Conservation (phyloP, 1,140 invertebrate species). For the Aphelinus certus region DNA sequence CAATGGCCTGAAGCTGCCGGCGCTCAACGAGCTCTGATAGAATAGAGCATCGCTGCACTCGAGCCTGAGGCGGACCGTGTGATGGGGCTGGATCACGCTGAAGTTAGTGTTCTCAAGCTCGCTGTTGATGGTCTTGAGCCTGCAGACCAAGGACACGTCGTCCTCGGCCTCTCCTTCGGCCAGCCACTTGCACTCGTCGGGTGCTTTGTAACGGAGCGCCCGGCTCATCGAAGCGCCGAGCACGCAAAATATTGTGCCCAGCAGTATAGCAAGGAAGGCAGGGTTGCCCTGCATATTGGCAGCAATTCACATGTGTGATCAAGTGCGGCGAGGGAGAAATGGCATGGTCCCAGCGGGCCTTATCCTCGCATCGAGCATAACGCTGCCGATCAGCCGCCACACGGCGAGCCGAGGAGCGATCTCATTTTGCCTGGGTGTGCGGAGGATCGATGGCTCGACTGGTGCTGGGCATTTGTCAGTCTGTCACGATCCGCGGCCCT, state of each 20-base stretch:
- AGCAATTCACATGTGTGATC: neutral
- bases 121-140: conserved; percentile 82
- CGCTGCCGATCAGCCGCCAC: conserved; percentile 11
- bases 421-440: conserved; percentile 8
- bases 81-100: conserved; percentile 86
- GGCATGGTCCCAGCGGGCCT: conserved; percentile 15
- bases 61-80: conserved; percentile 81
- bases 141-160: conserved; percentile 82
- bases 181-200: conserved; percentile 86
- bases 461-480: conserved; percentile 19
- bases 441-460: conserved; percentile 6
- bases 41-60: conserved; percentile 87
- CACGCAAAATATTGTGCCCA: conserved; percentile 75
- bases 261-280: conserved; percentile 68
- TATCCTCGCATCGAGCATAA: conserved; percentile 46
- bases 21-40: conserved; percentile 83
- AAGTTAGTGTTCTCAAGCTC: conserved; percentile 91
- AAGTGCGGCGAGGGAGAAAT: neutral
- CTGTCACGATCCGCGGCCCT: neutral
- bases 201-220: conserved; percentile 78
- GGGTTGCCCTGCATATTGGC: conserved; percentile 60
- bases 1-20: conserved; percentile 84
- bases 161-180: conserved; percentile 71
- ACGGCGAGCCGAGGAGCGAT: conserved; percentile 21
- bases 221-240: conserved; percentile 75